Base-by-base conservation (phyloP, 2,888 invertebrate species). In the Uropetala carovei region DNA sequence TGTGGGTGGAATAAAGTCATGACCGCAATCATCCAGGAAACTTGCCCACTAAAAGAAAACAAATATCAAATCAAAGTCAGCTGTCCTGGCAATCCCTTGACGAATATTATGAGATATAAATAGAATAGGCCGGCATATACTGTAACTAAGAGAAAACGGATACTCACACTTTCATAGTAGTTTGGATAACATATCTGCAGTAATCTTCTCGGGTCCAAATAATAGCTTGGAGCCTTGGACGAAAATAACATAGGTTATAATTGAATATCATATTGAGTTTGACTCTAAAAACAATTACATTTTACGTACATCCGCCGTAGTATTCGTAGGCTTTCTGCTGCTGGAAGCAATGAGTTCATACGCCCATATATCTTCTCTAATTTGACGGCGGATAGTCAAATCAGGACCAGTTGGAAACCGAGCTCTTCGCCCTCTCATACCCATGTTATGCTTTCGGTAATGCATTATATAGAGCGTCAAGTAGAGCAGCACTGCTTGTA, bases 331-430 rank as follows among this genome's bases (percentile, higher is more conserved):
- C n/a, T 64, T 8, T 18, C 9, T 64, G 11, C 64, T 10, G 18
- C 11, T 89, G 3, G 43, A 30, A 0, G 60, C 89, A 64, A 89
- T 89, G 18, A 89, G 43, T 27, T 89, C 89, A 43, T 89, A 89
- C 9, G 89, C 89, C 89, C 89, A 89, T 43, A 89, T 3, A 68
- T 89, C 89, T n/a, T 89, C 89, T 43, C 89, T 60, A 68, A 89
- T 43, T 18, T 7, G 18, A 68, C 43, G 60, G 11, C 56, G 18
- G 43, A 18, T 10, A 64, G 60, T 18, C 64, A 3, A 43, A 5
- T 14, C 59, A 14, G 0, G 22, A 5, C 58, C 14, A 13, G 0
- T 30, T 30, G 30, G 11, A 13, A 43, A 27, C 4, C 58, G 60
- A 9, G 7, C 16, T 30, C 30, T 43, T 86, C 27, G 30, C 60